These are phyloP conservation scores for Chrysotoxum bicinctum DNA, from an alignment of 2,888 invertebrate genomes.

Conservation along the genomic window DNA sequence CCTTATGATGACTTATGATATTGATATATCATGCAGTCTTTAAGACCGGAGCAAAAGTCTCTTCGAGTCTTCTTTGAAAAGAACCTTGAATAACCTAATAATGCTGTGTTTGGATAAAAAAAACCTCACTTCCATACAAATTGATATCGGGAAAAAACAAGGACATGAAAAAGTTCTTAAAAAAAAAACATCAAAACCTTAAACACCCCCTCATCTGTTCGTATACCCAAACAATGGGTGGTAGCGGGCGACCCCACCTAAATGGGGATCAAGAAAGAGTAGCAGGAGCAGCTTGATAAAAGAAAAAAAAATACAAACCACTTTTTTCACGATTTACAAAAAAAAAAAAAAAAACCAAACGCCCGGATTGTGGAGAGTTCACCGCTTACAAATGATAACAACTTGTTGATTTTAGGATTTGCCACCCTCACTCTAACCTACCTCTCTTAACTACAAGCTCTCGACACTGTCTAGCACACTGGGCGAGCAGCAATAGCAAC, in stretches of 20 bases:
- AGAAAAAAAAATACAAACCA: conserved; percentile 73
- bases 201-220: conserved; percentile 33
- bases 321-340: conserved; percentile 75
- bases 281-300: conserved; percentile 66
- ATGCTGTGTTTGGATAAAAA: conserved; percentile 10
- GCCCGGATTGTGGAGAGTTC: conserved; percentile 74
- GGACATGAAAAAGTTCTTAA: background rate
- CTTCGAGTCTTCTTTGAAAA: conserved; percentile 23
- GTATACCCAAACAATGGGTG: conserved; percentile 9
- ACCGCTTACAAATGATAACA: conserved; percentile 76
- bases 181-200: conserved; percentile 14
- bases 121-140: conserved; percentile 21
- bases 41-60: background rate
- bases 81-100: conserved; percentile 59
- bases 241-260: conserved; percentile 3
- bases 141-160: conserved; percentile 23
- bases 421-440: conserved; percentile 41
- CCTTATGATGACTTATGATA: conserved; percentile 63
- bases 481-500: conserved; percentile 27
- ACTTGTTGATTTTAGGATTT: conserved; percentile 75
- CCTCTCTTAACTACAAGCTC: conserved; percentile 9
- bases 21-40: conserved; percentile 50
- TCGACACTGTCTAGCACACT: conserved; percentile 44
- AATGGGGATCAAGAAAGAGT: conserved; percentile 19
- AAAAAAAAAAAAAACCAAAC: conserved; percentile 35